Percentiles rank a stretch among this genome's conserved stretches.
Conservation (phyloP, 2,113 vertebrate species). For the Anser cygnoides region DNA sequence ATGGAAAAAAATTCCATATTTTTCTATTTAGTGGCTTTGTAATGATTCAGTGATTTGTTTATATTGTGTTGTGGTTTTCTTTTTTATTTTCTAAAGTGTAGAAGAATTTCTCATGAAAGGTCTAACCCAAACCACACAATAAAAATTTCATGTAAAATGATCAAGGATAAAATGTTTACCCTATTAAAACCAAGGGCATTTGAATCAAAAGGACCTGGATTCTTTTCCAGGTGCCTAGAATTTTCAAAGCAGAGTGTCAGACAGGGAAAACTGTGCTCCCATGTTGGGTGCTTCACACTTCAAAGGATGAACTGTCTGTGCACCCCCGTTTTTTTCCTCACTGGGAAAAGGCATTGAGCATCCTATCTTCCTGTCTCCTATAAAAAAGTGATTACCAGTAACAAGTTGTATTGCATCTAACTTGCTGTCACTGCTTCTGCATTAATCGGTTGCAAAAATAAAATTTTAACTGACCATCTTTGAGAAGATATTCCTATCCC, state of each 20-base stretch:
- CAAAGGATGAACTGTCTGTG: neutral
- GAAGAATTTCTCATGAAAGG: neutral
- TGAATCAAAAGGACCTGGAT: neutral
- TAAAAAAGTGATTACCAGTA: neutral
- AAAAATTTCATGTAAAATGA: neutral
- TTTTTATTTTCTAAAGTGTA: neutral
- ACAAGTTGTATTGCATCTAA: neutral
- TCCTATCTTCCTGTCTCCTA: neutral
- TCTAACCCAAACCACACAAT: neutral
- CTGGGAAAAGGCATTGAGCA: neutral
- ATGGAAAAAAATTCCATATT: neutral
- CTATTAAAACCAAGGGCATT: neutral
- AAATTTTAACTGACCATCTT: neutral
- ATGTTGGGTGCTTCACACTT: neutral
- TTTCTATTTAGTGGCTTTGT: neutral
- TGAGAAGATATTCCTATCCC: neutral
- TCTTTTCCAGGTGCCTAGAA: neutral
- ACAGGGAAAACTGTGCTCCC: neutral
- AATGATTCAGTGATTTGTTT: neutral
- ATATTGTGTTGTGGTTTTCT: neutral
- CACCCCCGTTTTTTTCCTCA: neutral
- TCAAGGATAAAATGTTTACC: neutral
- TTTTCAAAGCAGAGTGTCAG: neutral
- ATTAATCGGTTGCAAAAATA: slow-evolving; percentile 43
- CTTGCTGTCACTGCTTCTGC: slow-evolving; percentile 1